Conservation (phyloP, 2,797 vertebrate species). For the Graptemys geographica region DNA sequence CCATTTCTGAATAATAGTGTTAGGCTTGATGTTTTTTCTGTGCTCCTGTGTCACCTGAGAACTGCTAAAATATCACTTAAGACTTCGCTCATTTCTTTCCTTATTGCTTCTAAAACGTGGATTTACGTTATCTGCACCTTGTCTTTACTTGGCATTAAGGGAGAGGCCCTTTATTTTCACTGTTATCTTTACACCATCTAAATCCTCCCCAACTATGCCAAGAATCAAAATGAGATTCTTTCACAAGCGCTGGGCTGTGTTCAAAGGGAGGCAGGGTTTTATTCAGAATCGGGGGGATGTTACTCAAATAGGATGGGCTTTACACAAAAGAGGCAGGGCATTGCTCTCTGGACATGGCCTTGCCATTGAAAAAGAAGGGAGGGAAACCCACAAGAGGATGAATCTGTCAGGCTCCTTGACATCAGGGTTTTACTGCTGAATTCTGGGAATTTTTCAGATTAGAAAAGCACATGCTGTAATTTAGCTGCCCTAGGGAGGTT, state of each 20-base stretch:
- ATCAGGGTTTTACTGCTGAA: not conserved
- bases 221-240: not conserved
- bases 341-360: not conserved
- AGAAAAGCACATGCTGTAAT: accelerated
- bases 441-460: not conserved
- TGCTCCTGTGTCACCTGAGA: conserved; percentile 58
- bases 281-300: not conserved
- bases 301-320: accelerated
- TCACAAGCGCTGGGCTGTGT: not conserved
- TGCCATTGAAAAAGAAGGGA: accelerated
- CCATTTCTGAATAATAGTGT: conserved; percentile 64
- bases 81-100: not conserved
- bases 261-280: not conserved
- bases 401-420: accelerated
- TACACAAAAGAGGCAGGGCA: not conserved
- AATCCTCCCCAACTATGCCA: not conserved
- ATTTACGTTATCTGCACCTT: not conserved
- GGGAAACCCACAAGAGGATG: not conserved
- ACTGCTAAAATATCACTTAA: conserved; percentile 40
- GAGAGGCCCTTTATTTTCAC: not conserved
- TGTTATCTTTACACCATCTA: not conserved
- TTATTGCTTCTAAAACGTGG: not conserved
- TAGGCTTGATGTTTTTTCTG: conserved; percentile 59
- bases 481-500: not conserved
- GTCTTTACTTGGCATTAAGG: accelerated